Evolutionary conservation across 2,888 invertebrate species (phyloP), one percentile per base, ranked within the genome.

Genomic region (Pyrgus malvae): DNA sequence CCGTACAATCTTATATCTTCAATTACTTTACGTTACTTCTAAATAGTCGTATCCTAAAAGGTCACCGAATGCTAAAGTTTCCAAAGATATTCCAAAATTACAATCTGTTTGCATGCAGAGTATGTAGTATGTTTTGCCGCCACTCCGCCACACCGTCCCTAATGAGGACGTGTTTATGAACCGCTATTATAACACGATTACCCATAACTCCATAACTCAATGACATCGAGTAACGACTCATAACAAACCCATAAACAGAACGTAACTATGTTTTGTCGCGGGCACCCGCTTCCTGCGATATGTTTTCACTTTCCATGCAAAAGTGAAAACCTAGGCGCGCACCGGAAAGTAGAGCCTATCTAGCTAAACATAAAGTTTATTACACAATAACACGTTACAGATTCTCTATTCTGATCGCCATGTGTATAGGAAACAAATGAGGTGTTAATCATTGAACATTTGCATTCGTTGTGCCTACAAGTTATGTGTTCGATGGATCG

Each of bases 271-370:
- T 33, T 41, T 41, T 48, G 44, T 37, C 21, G 29, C 31, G 23
- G 11, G 31, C 29, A 3, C 33, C 31, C 23, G 27, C 42, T 49
- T 48, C 59, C 57, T 60, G 57, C 48, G 53, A 56, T 46, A 42
- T 31, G 56, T 51, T 59, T 59, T 59, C 58, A 59, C 58, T 59
- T 59, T 59, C 58, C 58, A 48, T 40, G 29, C 48, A 46, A 54
- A 54, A 54, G 54, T 54, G 54, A 54, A 54, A 54, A 46, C 29
- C 33, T 45, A 31, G 7, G 7, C n/a, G 12, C 14, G 6, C 14
- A 29, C 9, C 45, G 51, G 5, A 45, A 37, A 44, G 29, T 38
- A 23, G 27, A 38, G 6, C 21, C 33, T 45, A 53, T 21, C 19
- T 11, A 14, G 19, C 19, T 12, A 2, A 1, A 16, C 4, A 31